Percentiles rank a stretch among this genome's conserved stretches.
phyloP scores from a whole-genome alignment of 2,113 vertebrate genomes.

The Microtus montanus region DNA sequence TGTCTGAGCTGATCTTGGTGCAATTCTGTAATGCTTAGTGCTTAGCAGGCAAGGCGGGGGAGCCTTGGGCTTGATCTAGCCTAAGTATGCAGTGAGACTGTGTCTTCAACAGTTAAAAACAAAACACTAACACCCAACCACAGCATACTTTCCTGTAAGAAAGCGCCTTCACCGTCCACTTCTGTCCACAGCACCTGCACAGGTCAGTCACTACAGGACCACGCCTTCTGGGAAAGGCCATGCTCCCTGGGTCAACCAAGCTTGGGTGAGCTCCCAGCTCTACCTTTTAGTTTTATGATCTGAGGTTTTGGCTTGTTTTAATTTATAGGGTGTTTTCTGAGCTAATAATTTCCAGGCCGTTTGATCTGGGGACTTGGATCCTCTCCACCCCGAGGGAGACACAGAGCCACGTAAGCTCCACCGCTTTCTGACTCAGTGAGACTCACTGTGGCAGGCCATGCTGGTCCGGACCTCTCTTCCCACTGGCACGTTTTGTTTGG shows the following conservation, averaged over 20 bases:
- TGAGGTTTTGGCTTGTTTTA: background rate
- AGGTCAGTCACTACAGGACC: background rate
- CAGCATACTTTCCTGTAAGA: background rate
- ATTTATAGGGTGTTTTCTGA: background rate
- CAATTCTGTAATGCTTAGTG: background rate
- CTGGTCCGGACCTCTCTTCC: background rate
- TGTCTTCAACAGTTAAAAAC: background rate
- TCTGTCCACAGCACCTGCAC: background rate
- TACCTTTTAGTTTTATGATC: background rate
- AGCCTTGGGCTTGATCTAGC: background rate
- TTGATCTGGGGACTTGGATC: background rate
- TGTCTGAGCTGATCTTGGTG: background rate
- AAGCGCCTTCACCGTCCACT: background rate
- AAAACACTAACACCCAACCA: background rate
- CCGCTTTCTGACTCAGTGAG: background rate
- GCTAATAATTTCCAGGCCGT: background rate
- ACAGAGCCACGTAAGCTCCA: too few species aligned
- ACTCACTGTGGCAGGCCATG: background rate
- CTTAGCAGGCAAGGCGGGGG: background rate
- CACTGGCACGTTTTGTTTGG: background rate
- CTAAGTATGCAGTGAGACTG: background rate
- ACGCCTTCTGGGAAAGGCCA: background rate
- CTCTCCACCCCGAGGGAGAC: background rate
- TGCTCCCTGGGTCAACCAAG: too few species aligned
- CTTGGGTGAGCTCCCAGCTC: too few species aligned